These are phyloP conservation scores for Pterobdella sp. DNA, from an alignment of 2,888 invertebrate genomes.

Conservation along the genomic window DNA sequence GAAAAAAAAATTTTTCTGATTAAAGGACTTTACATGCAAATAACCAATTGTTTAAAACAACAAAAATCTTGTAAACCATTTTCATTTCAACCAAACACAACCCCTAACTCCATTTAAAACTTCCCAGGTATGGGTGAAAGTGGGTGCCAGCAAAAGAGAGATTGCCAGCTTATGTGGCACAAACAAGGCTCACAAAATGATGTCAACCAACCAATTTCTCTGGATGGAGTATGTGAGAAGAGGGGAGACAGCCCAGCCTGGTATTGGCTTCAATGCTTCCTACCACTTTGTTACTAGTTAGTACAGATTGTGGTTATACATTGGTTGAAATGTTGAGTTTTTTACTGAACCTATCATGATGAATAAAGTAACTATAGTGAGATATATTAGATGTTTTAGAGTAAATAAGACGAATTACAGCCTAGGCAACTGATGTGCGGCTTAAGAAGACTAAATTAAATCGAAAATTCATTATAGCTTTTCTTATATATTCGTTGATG, in stretches of 20 bases:
- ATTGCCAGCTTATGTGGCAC: constrained; percentile 79
- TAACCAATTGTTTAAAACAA: neutral
- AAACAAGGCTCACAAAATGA: constrained; percentile 73
- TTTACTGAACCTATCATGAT: too few relatives aligned
- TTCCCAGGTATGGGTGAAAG: constrained; percentile 66
- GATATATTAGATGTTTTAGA: too few relatives aligned
- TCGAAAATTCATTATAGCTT: too few relatives aligned
- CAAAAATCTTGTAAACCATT: neutral
- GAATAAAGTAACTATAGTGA: too few relatives aligned
- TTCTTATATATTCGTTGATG: too few relatives aligned
- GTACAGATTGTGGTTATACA: constrained; percentile 45
- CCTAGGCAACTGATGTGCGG: too few relatives aligned
- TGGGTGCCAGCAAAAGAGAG: constrained; percentile 73
- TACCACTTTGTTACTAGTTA: constrained; percentile 84
- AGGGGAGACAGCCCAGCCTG: constrained; percentile 62
- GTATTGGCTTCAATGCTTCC: constrained; percentile 77
- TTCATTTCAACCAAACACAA: too few relatives aligned
- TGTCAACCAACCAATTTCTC: constrained; percentile 82
- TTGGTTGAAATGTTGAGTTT: neutral
- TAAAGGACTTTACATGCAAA: neutral
- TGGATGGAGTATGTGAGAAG: constrained; percentile 74
- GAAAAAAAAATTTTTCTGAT: too few relatives aligned
- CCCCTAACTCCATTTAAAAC: too few relatives aligned
- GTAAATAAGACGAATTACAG: too few relatives aligned
- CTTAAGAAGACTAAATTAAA: too few relatives aligned